Evolutionary conservation across 2,797 vertebrate species (phyloP).

Genomic region (Pipistrellus kuhlii): DNA sequence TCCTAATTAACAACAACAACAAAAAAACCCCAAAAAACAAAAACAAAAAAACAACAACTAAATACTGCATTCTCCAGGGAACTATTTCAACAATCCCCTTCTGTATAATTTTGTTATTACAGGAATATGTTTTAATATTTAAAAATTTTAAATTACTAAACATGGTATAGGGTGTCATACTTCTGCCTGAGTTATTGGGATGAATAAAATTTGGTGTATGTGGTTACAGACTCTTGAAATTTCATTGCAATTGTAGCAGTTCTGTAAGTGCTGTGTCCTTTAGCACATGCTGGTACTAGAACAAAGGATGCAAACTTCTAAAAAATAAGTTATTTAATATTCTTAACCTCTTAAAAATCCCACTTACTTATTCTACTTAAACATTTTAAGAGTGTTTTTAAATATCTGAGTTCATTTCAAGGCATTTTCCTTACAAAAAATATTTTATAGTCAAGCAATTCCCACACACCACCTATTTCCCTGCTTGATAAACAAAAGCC

Average conservation of each 20-base stretch:
- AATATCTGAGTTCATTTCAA: constrained; percentile 3
- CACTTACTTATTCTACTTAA: neutral
- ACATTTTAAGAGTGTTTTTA: constrained; percentile 19
- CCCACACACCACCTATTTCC: neutral
- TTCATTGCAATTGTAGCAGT: constrained; percentile 18
- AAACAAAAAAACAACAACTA: neutral
- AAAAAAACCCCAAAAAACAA: neutral
- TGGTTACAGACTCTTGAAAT: neutral
- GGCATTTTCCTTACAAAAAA: neutral
- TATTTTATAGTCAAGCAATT: constrained; percentile 35
- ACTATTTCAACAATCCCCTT: neutral
- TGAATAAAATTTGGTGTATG: neutral
- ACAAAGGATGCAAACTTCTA: neutral
- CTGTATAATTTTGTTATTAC: neutral
- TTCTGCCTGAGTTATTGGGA: neutral
- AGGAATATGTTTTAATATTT: neutral
- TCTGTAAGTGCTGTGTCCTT: neutral
- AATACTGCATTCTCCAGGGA: neutral
- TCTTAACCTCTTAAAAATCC: neutral
- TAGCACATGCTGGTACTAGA: neutral
- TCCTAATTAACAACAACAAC: neutral
- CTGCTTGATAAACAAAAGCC: neutral
- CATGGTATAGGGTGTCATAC: neutral
- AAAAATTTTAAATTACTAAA: neutral
- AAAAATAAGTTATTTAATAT: neutral